Evolutionary conservation across 2,888 invertebrate species (phyloP), one percentile per base, ranked within the genome.

Genomic region (Papilio demoleus): DNA sequence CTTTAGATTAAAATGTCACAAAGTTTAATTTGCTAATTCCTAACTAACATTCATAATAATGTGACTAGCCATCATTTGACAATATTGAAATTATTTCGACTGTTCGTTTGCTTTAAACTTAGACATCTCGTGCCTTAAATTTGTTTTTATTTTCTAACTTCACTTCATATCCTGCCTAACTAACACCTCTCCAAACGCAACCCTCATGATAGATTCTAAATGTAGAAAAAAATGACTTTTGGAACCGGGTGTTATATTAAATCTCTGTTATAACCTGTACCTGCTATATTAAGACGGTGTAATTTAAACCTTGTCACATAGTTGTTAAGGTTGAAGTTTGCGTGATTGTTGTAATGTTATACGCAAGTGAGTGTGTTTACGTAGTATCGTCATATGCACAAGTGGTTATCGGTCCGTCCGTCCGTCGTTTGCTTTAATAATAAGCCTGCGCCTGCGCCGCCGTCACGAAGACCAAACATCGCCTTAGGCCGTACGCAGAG

Each of bases 391-490:
- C 78, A 88, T 89, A 88, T 90, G 88, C 87, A 81, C 87, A 86
- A 87, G 87, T 85, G 84, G 88, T 88, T 90, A 90, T 88, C 88
- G 84, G 82, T 78, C 78, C 81, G 87, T 84, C 84, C 83, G 88
- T 83, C 81, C 81, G 83, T 84, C 77, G 84, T 91, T 91, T 92
- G 88, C 88, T 90, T 88, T 89, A 90, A 90, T 87, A 90, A 90
- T 90, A 90, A 89, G 82, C 77, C 73, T 72, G 82, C 82, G 87
- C 84, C 79, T 77, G 86, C 85, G 85, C 81, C 80, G 82, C 76
- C 88, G 90, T 90, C 92, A 92, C 91, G 91, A 91, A 87, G 85
- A 77, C 85, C 88, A 90, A 90, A 91, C 90, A 91, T 74, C 73
- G 84, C 82, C 75, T 70, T 80, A 72, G 79, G 83, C 81, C 78